Percentiles rank a stretch among this genome's conserved stretches.
phyloP scores from a whole-genome alignment of 2,888 invertebrate species.

The Euzetes globulus region DNA sequence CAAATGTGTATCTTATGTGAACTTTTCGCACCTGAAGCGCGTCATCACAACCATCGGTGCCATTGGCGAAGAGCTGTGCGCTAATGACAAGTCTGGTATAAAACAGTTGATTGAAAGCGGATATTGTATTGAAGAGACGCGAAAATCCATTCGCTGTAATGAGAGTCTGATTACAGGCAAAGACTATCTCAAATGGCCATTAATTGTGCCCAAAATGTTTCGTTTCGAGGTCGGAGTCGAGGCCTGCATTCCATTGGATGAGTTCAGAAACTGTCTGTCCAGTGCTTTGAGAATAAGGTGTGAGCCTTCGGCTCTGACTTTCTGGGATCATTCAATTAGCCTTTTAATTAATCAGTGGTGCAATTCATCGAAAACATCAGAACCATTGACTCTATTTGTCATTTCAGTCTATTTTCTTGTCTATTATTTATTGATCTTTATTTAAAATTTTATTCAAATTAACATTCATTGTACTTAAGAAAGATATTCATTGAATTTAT shows the following conservation, averaged over 20 bases:
- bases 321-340: constrained; percentile 16
- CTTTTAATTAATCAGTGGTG: constrained; percentile 27
- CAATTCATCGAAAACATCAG: not conserved
- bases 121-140: constrained; percentile 32
- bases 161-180: not conserved
- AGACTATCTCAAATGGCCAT: constrained; percentile 25
- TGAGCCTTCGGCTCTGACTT: not conserved
- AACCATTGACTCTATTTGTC: not conserved
- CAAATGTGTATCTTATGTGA: constrained; percentile 18
- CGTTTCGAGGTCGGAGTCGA: constrained; percentile 31
- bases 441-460: too few species aligned
- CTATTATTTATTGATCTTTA: not conserved
- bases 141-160: constrained; percentile 4
- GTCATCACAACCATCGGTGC: constrained; percentile 10
- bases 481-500: too few species aligned
- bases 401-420: not conserved
- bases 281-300: not conserved
- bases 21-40: constrained; percentile 30
- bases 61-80: constrained; percentile 10
- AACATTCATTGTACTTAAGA: too few species aligned
- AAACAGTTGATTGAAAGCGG: constrained; percentile 31
- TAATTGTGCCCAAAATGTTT: constrained; percentile 22
- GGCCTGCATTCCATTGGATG: constrained; percentile 10
- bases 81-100: not conserved
- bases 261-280: constrained; percentile 3